Conservation (phyloP, 1,140 invertebrate species). For the Harpegnathos saltator region DNA sequence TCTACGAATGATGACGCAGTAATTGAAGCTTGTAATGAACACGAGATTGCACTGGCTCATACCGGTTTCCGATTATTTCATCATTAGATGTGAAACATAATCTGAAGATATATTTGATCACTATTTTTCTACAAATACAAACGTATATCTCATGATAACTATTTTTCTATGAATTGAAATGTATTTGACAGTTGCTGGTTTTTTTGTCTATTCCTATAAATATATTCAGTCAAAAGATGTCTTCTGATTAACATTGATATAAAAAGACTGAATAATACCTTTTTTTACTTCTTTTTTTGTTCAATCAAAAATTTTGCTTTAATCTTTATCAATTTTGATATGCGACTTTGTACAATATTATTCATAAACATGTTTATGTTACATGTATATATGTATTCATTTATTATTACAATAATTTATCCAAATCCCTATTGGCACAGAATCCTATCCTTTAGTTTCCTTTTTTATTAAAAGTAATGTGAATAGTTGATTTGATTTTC, state of each 20-base stretch:
- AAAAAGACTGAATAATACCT: conserved; percentile 2
- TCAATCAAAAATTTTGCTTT: not conserved
- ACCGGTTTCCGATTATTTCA: conserved; percentile 98
- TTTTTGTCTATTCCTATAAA: not conserved
- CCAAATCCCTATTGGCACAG: not conserved
- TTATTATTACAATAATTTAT: not conserved
- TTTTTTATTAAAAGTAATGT: not conserved
- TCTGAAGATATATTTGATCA: not conserved
- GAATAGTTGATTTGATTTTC: not conserved
- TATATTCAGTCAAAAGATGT: not conserved
- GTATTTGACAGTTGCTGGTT: not conserved
- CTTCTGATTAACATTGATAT: not conserved
- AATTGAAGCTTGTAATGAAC: conserved; percentile 97
- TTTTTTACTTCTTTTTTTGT: conserved; percentile 32
- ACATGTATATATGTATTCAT: not conserved
- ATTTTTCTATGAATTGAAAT: conserved; percentile 16
- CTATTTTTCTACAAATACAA: conserved; percentile 22
- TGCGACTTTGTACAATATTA: not conserved
- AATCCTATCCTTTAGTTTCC: not conserved
- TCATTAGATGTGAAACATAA: conserved; percentile 88
- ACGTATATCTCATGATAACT: not conserved
- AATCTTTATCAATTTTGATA: conserved; percentile 11
- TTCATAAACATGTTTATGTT: not conserved
- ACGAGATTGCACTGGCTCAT: conserved; percentile 94
- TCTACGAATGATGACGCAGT: conserved; percentile 97